Evolutionary conservation across 2,797 vertebrate species (phyloP).

Genomic region (Oophaga sylvatica): DNA sequence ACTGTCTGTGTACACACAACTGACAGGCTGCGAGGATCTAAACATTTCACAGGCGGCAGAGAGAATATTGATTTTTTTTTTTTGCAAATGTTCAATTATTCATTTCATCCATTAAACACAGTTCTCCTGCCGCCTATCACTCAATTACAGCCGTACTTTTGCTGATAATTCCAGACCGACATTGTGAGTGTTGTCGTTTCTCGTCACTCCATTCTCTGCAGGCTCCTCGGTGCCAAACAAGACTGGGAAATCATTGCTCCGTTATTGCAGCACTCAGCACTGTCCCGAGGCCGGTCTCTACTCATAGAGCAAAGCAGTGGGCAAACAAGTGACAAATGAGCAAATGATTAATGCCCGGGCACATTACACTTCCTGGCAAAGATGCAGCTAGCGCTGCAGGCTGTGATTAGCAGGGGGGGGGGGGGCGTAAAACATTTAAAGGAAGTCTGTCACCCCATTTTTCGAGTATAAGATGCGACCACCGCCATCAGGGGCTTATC

Average conservation of each 20-base stretch:
- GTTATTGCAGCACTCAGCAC: too few relatives aligned
- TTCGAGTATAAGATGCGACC: too few relatives aligned
- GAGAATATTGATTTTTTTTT: conserved; percentile 12
- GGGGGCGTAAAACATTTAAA: too few relatives aligned
- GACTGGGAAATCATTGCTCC: background rate
- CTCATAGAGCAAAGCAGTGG: background rate
- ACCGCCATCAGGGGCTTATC: too few relatives aligned
- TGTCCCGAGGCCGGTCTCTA: background rate
- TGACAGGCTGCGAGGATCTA: background rate
- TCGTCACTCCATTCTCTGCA: background rate
- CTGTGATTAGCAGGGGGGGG: background rate
- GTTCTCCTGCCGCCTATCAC: background rate
- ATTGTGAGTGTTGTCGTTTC: background rate
- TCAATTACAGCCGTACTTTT: background rate
- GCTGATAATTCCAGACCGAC: background rate
- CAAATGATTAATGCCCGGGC: background rate
- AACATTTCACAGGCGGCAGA: conserved; percentile 8
- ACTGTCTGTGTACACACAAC: background rate
- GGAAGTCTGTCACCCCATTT: too few relatives aligned
- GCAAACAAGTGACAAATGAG: background rate
- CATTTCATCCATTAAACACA: conserved; percentile 14
- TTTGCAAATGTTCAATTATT: conserved; percentile 37
- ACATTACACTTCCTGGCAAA: background rate
- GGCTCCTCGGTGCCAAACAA: background rate
- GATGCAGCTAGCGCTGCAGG: background rate